These are phyloP conservation scores for Drosophila yakuba DNA, from an alignment of 1,140 invertebrate genomes.

Conservation along the genomic window DNA sequence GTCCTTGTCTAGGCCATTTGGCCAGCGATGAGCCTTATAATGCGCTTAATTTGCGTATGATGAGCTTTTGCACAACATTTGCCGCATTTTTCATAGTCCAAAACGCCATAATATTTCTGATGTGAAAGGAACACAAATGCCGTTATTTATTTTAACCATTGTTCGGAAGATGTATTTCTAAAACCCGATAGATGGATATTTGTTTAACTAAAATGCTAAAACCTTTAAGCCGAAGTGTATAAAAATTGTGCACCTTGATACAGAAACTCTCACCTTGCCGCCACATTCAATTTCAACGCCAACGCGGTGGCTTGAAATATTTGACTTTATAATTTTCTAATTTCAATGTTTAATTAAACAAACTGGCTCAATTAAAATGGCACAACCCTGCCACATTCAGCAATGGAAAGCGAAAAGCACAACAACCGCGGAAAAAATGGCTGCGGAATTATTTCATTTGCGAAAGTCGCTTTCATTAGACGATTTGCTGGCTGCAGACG, in stretches of 20 bases:
- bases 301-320: constrained; percentile 42
- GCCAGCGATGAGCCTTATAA: constrained; percentile 60
- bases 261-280: constrained; percentile 21
- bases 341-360: constrained; percentile 67
- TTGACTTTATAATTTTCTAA: constrained; percentile 59
- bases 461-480: constrained; percentile 63
- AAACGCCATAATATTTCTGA: too few species aligned
- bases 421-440: constrained; percentile 23
- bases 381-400: constrained; percentile 1
- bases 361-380: constrained; percentile 63
- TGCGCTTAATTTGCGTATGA: constrained; percentile 62
- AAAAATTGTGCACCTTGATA: background rate
- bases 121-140: too few species aligned
- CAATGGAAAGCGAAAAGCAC: constrained; percentile 18
- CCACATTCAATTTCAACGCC: constrained; percentile 22
- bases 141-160: too few species aligned
- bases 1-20: constrained; percentile 62
- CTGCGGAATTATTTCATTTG: constrained; percentile 65
- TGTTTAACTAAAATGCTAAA: background rate
- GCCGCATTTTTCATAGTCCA: too few species aligned
- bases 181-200: too few species aligned
- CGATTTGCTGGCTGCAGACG: constrained; percentile 60
- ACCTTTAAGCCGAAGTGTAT: constrained; percentile 2
- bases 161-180: too few species aligned
- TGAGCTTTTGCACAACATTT: constrained; percentile 6